Evolutionary conservation across 2,888 invertebrate genomes (phyloP), one percentile per base, ranked within the genome.

Genomic region (Ophraella communa): DNA sequence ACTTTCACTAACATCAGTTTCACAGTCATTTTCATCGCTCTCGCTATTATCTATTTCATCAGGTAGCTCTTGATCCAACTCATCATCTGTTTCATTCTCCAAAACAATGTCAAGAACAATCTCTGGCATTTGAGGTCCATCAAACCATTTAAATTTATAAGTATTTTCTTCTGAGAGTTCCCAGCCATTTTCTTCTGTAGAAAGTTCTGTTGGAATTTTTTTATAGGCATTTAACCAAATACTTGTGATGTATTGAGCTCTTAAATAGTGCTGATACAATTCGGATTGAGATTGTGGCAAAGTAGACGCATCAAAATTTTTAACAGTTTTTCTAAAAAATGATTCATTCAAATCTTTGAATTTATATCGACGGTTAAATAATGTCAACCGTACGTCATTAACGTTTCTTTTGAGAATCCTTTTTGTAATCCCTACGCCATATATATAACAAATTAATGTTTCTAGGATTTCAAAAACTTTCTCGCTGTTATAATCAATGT

Each of bases 231-330:
- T 72, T 65, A 67, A 58, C 69, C 71, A 73, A 60, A 73, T 44
- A 20, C 59, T 65, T 24, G 69, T 62, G 1, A 71, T 58, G 33
- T 73, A 71, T 17, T 64, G 68, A 55, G 60, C 62, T 35, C 71
- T 1, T 30, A 71, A 42, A 58, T 70, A 53, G 27, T 73, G 71
- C 24, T 57, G 33, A 2, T 27, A 10, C 51, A 73, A 70, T 72
- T 74, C 73, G 10, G 65, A 68, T 66, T 72, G 66, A 61, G 70
- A 73, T 8, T 71, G 73, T 35, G 67, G 69, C 30, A 69, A 63
- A 61, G 45, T 68, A 0, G 70, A 71, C 20, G 65, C 49, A 17
- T 69, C 71, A 56, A 30, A 61, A 3, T 61, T 61, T 10, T 17
- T 24, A 5, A 61, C n/a, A 2, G n/a, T 18, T 61, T 61, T 61